Conservation (phyloP, 2,113 vertebrate species). For the Perca schrenkii region DNA sequence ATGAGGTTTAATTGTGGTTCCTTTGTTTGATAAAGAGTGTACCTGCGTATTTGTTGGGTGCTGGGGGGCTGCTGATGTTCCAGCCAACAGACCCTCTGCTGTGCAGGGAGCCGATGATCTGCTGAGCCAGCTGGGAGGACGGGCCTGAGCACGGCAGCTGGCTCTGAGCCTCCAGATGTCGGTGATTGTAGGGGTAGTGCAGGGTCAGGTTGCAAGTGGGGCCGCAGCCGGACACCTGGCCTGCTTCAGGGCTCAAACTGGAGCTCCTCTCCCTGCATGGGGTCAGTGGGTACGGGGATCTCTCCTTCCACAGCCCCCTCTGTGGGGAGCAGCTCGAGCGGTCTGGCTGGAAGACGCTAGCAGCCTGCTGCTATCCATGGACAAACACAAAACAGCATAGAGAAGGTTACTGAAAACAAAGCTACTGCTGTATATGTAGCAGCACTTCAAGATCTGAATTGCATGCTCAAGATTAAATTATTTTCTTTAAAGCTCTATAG, state of each 20-base stretch:
- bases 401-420: background rate
- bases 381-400: conserved; percentile 1
- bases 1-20: background rate
- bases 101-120: conserved; percentile 87
- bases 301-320: conserved; percentile 85
- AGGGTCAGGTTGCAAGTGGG: conserved; percentile 86
- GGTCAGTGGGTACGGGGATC: conserved; percentile 74
- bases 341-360: conserved; percentile 84
- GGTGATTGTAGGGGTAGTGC: conserved; percentile 87
- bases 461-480: background rate
- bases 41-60: conserved; percentile 87
- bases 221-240: conserved; percentile 82
- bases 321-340: conserved; percentile 84
- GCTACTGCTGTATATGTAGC: background rate
- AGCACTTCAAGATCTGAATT: background rate
- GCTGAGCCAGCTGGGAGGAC: conserved; percentile 63
- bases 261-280: conserved; percentile 84
- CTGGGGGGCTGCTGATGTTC: conserved; percentile 83
- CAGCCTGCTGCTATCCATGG: conserved; percentile 74
- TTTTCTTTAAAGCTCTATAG: background rate
- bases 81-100: conserved; percentile 84
- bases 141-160: conserved; percentile 84
- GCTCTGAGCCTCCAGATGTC: conserved; percentile 85
- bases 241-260: conserved; percentile 78
- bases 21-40: background rate